Conservation (phyloP, 2,113 vertebrate species). For the Sclerurus mexicanus region DNA sequence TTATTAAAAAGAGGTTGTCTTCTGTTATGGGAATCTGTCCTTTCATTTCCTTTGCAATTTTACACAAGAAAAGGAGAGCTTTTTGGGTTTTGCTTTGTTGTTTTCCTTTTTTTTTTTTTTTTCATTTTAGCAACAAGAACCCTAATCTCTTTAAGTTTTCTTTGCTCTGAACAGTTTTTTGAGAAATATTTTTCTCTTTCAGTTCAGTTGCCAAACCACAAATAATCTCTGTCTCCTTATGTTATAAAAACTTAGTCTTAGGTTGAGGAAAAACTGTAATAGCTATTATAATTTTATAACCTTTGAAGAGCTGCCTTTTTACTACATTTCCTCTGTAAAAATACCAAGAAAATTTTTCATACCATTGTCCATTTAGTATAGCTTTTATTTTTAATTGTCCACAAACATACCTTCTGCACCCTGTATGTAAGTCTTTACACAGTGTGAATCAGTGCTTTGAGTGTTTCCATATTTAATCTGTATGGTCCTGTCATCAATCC, state of each 20-base stretch:
- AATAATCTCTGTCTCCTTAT: background rate
- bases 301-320: background rate
- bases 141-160: background rate
- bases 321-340: background rate
- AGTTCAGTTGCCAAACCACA: background rate
- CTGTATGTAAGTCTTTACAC: background rate
- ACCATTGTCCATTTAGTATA: background rate
- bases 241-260: background rate
- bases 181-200: background rate
- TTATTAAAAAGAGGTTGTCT: background rate
- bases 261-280: background rate
- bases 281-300: background rate
- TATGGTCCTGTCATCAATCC: background rate
- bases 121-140: background rate
- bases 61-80: background rate
- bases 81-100: background rate
- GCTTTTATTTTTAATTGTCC: background rate
- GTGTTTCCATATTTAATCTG: background rate
- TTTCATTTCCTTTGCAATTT: conserved; percentile 8
- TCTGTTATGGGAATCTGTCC: background rate
- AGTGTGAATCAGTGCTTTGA: background rate
- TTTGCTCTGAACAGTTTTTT: background rate
- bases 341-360: background rate
- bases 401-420: background rate
- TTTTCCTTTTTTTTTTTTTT: background rate